Percentiles rank a stretch among this genome's conserved stretches.
phyloP scores from a whole-genome alignment of 1,140 invertebrate genomes.

The Sinella curviseta region DNA sequence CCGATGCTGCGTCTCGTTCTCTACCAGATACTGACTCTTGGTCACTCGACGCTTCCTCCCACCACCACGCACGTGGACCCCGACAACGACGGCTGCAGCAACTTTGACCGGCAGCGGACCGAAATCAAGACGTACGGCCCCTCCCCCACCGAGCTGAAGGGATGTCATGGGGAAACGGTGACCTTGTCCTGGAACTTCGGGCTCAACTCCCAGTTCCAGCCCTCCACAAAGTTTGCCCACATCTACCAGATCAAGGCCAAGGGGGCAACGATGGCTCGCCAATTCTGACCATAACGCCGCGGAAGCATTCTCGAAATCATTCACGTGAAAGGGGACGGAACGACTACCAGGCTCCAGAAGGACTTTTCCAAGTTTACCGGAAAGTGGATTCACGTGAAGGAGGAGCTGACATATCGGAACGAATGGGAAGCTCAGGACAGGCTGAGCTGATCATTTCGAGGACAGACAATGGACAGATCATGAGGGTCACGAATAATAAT shows the following conservation, averaged over 20 bases:
- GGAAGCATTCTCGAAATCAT: slow-evolving; percentile 6
- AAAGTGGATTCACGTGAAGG: neutral
- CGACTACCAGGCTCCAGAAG: neutral
- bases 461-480: neutral
- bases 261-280: slow-evolving; percentile 32
- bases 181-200: slow-evolving; percentile 41
- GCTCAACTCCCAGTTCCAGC: slow-evolving; percentile 38
- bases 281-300: slow-evolving; percentile 32
- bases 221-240: slow-evolving; percentile 32
- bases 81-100: slow-evolving; percentile 42
- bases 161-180: slow-evolving; percentile 22
- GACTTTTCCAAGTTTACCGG: neutral
- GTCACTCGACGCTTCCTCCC: neutral
- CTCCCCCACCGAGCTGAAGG: neutral
- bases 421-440: neutral
- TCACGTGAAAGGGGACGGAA: neutral
- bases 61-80: too few relatives aligned
- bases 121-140: slow-evolving; percentile 38
- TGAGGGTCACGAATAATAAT: slow-evolving; percentile 13
- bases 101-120: slow-evolving; percentile 35
- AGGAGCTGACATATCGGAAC: neutral
- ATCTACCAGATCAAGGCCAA: slow-evolving; percentile 40
- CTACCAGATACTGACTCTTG: neutral
- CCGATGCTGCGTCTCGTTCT: neutral
- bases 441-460: neutral